Evolutionary conservation across 2,888 invertebrate species (phyloP).

Genomic region (Lutraria lutraria): DNA sequence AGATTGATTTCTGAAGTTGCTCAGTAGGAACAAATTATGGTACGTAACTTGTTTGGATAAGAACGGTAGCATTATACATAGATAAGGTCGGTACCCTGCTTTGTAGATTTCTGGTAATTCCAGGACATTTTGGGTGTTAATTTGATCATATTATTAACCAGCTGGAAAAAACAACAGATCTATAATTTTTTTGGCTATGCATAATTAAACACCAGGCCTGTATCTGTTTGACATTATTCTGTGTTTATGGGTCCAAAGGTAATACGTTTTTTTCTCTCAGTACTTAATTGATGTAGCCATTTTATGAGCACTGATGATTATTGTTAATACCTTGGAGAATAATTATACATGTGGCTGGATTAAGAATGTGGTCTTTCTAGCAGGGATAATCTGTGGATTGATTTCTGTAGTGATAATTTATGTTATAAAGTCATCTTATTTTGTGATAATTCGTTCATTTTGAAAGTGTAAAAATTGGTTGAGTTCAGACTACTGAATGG

Average conservation of each 20-base stretch:
- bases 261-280: neutral
- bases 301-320: neutral
- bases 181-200: constrained; percentile 3
- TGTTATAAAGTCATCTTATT: neutral
- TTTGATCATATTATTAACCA: neutral
- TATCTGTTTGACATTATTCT: neutral
- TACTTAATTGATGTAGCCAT: neutral
- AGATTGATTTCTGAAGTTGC: neutral
- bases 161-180: constrained; percentile 8
- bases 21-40: neutral
- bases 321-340: neutral
- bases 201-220: neutral
- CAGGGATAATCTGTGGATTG: neutral
- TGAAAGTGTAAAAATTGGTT: too few relatives aligned
- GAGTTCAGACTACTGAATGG: too few relatives aligned
- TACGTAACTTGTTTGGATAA: neutral
- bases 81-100: neutral
- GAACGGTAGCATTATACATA: constrained; percentile 2
- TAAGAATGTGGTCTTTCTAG: neutral
- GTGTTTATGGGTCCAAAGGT: neutral
- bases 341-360: neutral
- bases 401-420: neutral
- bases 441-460: neutral
- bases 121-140: constrained; percentile 21
- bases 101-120: constrained; percentile 1